Percentiles rank a stretch among this genome's conserved stretches.
Evolutionary conservation across 2,888 invertebrate species (phyloP).

Genomic region (Dryococelus australis): DNA sequence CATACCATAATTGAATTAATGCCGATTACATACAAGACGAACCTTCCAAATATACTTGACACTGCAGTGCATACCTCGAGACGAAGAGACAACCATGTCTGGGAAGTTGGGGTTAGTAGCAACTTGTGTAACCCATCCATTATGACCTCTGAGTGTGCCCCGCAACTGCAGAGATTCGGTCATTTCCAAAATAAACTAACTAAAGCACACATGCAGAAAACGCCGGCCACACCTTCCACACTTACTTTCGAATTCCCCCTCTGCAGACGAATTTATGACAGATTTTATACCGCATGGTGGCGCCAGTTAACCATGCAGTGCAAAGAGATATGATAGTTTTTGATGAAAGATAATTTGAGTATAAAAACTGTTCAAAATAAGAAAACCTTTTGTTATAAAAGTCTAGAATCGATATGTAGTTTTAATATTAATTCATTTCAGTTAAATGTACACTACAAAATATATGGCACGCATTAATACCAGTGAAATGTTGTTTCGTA

Average conservation of each 20-base stretch:
- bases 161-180: constrained; percentile 92
- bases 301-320: constrained; percentile 27
- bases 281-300: constrained; percentile 30
- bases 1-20: neutral
- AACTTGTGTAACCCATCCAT: constrained; percentile 99
- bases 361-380: neutral
- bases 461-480: too few species aligned
- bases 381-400: neutral
- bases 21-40: neutral
- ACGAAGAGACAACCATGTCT: constrained; percentile 97
- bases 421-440: too few species aligned
- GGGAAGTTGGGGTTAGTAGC: constrained; percentile 98
- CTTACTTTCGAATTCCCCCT: constrained; percentile 37
- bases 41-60: neutral
- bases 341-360: neutral
- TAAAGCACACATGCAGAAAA: constrained; percentile 17
- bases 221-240: constrained; percentile 29
- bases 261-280: constrained; percentile 35
- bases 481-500: too few species aligned
- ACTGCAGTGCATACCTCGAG: constrained; percentile 80
- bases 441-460: too few species aligned
- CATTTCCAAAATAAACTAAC: constrained; percentile 59
- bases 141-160: constrained; percentile 95
- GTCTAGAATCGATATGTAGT: neutral
- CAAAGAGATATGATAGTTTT: neutral